phyloP scores from a whole-genome alignment of 1,140 invertebrate genomes.

The Drosophila pachea region DNA sequence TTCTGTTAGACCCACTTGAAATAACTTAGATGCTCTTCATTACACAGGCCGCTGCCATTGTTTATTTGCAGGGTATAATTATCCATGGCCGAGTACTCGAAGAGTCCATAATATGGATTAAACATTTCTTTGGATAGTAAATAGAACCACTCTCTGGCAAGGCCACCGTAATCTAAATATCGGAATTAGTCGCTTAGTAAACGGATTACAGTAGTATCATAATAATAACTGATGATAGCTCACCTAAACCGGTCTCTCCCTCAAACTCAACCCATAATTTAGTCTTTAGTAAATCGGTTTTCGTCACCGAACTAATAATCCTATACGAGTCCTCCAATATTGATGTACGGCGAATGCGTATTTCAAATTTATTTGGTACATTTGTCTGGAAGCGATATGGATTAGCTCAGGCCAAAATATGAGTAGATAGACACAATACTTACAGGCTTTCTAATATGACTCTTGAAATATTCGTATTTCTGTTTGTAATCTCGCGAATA shows the following conservation, averaged over 20 bases:
- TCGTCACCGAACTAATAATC: conserved; percentile 90
- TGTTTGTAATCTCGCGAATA: conserved; percentile 99
- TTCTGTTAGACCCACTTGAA: conserved; percentile 84
- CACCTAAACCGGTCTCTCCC: conserved; percentile 90
- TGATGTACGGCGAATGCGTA: conserved; percentile 92
- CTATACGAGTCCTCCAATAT: conserved; percentile 98
- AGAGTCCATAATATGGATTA: conserved; percentile 99
- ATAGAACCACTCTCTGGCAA: conserved; percentile 99
- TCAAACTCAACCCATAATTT: conserved; percentile 99
- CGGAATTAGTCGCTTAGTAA: neutral
- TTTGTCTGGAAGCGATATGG: conserved; percentile 85
- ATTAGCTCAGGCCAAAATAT: conserved; percentile 36
- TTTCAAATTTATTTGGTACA: conserved; percentile 98
- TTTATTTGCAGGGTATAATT: conserved; percentile 99
- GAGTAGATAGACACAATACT: conserved; percentile 75
- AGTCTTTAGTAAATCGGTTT: conserved; percentile 94
- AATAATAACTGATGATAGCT: neutral
- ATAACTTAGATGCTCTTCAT: conserved; percentile 98
- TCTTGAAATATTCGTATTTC: conserved; percentile 99
- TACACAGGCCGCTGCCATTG: conserved; percentile 96
- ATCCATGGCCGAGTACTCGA: conserved; percentile 99
- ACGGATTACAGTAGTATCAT: neutral
- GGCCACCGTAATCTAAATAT: conserved; percentile 93
- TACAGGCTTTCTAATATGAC: conserved; percentile 96
- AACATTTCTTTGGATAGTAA: conserved; percentile 99